phyloP scores from a whole-genome alignment of 2,888 invertebrate species.

The Drosophila austrosaltans region DNA sequence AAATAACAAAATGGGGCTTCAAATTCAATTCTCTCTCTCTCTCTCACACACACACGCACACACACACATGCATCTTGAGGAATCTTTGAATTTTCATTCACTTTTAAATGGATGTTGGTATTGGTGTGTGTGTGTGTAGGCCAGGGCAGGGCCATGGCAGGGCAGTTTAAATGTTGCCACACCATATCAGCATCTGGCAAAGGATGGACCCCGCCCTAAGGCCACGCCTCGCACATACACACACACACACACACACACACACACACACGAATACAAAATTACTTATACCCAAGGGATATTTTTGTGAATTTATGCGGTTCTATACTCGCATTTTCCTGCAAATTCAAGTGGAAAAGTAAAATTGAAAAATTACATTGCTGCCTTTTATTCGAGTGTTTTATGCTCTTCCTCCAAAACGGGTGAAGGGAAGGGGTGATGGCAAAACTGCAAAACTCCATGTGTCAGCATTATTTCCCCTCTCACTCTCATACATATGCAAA shows the following conservation, averaged over 20 bases:
- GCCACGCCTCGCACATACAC: slow-evolving; percentile 5
- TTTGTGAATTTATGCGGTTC: slow-evolving; percentile 32
- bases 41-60: neutral
- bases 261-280: slow-evolving; percentile 15
- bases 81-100: slow-evolving; percentile 32
- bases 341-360: slow-evolving; percentile 39
- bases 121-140: slow-evolving; percentile 1
- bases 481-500: neutral
- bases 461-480: slow-evolving; percentile 5
- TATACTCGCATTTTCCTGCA: slow-evolving; percentile 27
- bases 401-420: neutral
- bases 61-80: neutral
- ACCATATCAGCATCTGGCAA: slow-evolving; percentile 21
- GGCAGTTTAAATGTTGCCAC: slow-evolving; percentile 11
- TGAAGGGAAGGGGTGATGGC: slow-evolving; percentile 2
- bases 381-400: slow-evolving; percentile 22
- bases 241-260: neutral
- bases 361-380: slow-evolving; percentile 34
- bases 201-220: slow-evolving; percentile 12
- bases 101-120: slow-evolving; percentile 12
- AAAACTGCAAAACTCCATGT: slow-evolving; percentile 5
- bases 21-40: slow-evolving; percentile 28
- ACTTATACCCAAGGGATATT: slow-evolving; percentile 34
- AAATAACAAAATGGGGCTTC: slow-evolving; percentile 31
- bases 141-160: neutral